Evolutionary conservation across 2,113 vertebrate species (phyloP).

Genomic region (Thalassoma bifasciatum): DNA sequence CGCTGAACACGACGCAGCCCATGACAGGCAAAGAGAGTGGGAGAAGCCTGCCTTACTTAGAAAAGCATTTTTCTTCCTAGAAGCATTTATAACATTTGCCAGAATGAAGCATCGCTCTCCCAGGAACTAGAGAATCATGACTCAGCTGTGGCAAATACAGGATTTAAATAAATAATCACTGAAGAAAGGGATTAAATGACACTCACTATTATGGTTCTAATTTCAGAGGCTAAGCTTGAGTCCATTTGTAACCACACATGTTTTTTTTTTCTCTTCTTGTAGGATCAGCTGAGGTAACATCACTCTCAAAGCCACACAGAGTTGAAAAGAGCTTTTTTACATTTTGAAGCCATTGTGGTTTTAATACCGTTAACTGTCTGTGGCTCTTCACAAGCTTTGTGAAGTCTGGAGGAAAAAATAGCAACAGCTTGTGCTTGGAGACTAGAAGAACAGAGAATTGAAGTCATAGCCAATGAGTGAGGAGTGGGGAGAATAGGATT

Average conservation of each 20-base stretch:
- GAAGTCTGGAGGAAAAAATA: neutral
- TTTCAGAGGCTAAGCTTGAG: slow-evolving; percentile 1
- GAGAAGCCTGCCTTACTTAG: slow-evolving; percentile 7
- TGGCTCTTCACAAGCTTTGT: slow-evolving; percentile 3
- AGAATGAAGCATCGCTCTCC: neutral
- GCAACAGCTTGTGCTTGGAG: too few relatives aligned
- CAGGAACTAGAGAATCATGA: slow-evolving; percentile 11
- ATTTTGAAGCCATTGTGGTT: slow-evolving; percentile 18
- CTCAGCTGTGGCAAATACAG: slow-evolving; percentile 13
- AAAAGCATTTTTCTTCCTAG: slow-evolving; percentile 4
- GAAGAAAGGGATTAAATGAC: slow-evolving; percentile 13
- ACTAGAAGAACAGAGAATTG: neutral
- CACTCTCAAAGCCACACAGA: neutral
- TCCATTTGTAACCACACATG: neutral
- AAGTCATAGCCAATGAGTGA: neutral
- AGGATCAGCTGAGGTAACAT: neutral
- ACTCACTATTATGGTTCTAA: neutral
- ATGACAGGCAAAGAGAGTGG: slow-evolving; percentile 21
- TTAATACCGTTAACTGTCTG: neutral
- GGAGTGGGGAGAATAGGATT: neutral
- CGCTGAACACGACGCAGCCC: neutral
- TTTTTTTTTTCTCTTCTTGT: neutral
- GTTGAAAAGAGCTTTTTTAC: neutral
- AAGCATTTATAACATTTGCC: slow-evolving; percentile 2
- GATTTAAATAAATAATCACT: neutral